Conservation (phyloP, 2,888 invertebrate species). For the Empis livida region DNA sequence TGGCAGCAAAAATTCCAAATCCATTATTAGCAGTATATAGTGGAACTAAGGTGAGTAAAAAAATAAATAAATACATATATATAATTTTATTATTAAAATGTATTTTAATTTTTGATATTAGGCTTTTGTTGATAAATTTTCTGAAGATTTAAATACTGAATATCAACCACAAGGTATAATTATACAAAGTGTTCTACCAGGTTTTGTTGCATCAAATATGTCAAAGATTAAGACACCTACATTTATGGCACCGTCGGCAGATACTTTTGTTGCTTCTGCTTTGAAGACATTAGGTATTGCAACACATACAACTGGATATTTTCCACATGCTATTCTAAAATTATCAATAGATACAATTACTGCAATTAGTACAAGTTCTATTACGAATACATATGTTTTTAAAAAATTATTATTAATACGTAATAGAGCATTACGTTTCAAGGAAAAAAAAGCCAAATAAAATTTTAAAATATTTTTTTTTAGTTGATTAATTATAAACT, state of each 20-base stretch:
- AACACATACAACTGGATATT: slow-evolving; percentile 60
- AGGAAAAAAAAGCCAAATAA: background rate
- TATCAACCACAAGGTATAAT: slow-evolving; percentile 58
- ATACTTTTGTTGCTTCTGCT: slow-evolving; percentile 57
- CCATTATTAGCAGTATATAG: slow-evolving; percentile 77
- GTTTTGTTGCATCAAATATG: slow-evolving; percentile 87
- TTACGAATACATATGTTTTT: slow-evolving; percentile 25
- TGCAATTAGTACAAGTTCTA: slow-evolving; percentile 21
- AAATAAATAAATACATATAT: no score
- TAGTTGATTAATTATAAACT: no score
- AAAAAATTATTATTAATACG: slow-evolving; percentile 24
- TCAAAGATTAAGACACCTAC: slow-evolving; percentile 62
- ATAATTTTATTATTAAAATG: slow-evolving; percentile 2
- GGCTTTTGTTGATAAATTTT: slow-evolving; percentile 72
- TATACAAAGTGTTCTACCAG: slow-evolving; percentile 72
- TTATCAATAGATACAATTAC: slow-evolving; percentile 18
- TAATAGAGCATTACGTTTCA: slow-evolving; percentile 23
- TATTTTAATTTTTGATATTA: slow-evolving; percentile 27
- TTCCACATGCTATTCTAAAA: slow-evolving; percentile 33
- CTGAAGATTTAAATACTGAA: slow-evolving; percentile 62
- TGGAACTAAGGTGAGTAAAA: slow-evolving; percentile 59
- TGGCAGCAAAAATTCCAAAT: slow-evolving; percentile 63
- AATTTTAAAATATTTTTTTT: no score
- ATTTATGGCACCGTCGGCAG: slow-evolving; percentile 62
- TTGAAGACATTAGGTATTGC: slow-evolving; percentile 57